Base-by-base conservation (phyloP, 37 sponge, comb jelly and placozoan genomes). In the Cladorhizidae sp. region DNA sequence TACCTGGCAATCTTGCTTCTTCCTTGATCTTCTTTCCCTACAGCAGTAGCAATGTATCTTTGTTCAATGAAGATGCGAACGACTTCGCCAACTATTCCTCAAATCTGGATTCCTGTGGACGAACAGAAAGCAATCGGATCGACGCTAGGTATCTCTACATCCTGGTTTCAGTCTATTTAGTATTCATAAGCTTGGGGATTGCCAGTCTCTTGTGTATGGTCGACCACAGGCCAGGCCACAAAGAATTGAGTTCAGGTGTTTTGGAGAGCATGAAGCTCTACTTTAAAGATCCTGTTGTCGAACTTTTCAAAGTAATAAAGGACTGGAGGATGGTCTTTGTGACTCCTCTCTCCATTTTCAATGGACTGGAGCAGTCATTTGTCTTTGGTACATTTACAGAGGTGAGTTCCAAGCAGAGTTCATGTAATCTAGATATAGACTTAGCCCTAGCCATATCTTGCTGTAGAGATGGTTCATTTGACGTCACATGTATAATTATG, bases 1-100 rank as follows among this genome's bases (percentile, higher is more conserved):
- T 87, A 0, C 75, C 81, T 0, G 87, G 81, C 2, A 87, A 80
- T 40, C 37, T 87, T 0, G 76, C 59, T 3, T 80, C 87, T 43
- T 80, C 87, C 2, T 32, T 80, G 1, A 80, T 87, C 5, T 35
- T 81, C 11, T 74, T 63, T 36, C 78, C 78, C 0, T 77, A 77
- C 78, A 64, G 23, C 23, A 57, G 45, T 41, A 37, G 14, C 2
- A 41, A 71, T 14, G 6, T 3, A 45, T 2, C 42, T 14, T 21
- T 6, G 9, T 14, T 25, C 2, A 6, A 6, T 22, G 72, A 71
- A 21, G 72, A 42, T 22, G 17, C 1, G 22, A 1, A 21, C 12
- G 11, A 2, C 14, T 31, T 5, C 8, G 14, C 2, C 45, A 31
- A 28, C n/a, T n/a, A n/a, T n/a, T n/a, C n/a, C n/a, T n/a, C n/a